Percentiles rank a stretch among this genome's conserved stretches.
Evolutionary conservation across 2,888 invertebrate genomes (phyloP).

Genomic region (Laothoe populi): DNA sequence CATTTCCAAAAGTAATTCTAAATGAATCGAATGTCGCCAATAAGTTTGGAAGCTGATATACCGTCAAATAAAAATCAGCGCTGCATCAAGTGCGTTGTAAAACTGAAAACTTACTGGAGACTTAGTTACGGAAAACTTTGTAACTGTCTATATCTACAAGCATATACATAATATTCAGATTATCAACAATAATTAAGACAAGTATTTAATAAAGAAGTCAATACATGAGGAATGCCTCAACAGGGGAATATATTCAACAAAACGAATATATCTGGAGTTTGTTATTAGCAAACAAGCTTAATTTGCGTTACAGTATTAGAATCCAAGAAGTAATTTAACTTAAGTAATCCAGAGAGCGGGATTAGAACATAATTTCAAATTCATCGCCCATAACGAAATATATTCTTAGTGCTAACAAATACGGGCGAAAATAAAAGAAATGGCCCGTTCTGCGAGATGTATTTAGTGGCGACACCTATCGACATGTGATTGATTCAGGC

Average conservation of each 20-base stretch:
- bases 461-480: slow-evolving; percentile 32
- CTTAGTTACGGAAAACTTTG: too few relatives aligned
- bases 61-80: too few relatives aligned
- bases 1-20: background rate
- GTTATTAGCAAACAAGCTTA: background rate
- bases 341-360: background rate
- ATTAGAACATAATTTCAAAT: background rate
- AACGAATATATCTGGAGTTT: background rate
- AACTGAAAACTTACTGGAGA: too few relatives aligned
- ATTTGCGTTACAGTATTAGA: background rate
- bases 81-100: too few relatives aligned
- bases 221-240: too few relatives aligned
- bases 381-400: background rate
- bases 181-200: too few relatives aligned
- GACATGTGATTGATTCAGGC: slow-evolving; percentile 32
- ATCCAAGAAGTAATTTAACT: slow-evolving; percentile 7
- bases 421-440: slow-evolving; percentile 10
- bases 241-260: background rate
- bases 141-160: too few relatives aligned
- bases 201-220: too few relatives aligned
- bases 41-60: too few relatives aligned
- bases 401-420: slow-evolving; percentile 9
- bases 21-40: background rate
- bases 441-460: slow-evolving; percentile 21
- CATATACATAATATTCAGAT: too few relatives aligned